Conservation (phyloP, 2,113 vertebrate genomes). For the Xerus inauris region DNA sequence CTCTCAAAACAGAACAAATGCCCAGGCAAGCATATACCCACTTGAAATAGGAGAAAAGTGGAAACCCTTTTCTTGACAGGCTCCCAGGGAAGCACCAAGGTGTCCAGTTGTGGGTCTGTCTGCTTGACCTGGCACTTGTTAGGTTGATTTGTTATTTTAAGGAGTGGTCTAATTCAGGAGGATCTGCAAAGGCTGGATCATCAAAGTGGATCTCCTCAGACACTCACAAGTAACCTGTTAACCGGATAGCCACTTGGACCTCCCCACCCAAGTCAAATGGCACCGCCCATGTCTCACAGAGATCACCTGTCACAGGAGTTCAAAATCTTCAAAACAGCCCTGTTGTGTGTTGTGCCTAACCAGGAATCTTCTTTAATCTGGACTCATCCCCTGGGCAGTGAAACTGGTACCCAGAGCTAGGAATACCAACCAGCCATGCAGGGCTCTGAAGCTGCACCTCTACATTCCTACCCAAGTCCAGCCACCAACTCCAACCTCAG, state of each 20-base stretch:
- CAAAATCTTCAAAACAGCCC: not conserved
- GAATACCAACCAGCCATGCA: slow-evolving; percentile 15
- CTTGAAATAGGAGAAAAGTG: not conserved
- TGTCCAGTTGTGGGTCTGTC: not conserved
- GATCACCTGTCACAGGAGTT: not conserved
- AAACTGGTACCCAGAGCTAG: not conserved
- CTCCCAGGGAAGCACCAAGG: not conserved
- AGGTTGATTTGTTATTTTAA: not conserved
- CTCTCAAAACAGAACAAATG: not conserved
- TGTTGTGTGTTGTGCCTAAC: not conserved
- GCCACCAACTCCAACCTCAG: not conserved
- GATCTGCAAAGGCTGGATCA: not conserved
- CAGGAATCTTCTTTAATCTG: not conserved
- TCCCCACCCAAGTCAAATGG: not conserved
- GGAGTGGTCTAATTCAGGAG: not conserved
- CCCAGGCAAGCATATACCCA: not conserved
- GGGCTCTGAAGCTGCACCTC: not conserved
- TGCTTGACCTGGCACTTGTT: not conserved
- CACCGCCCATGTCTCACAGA: not conserved
- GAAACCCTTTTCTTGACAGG: not conserved
- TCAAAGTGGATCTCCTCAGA: slow-evolving; percentile 5
- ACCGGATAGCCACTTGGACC: not conserved
- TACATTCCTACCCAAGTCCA: not conserved
- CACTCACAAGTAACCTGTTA: not conserved
- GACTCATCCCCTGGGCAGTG: not conserved